phyloP scores from a whole-genome alignment of 2,888 invertebrate genomes.

The Mamestra brassicae region DNA sequence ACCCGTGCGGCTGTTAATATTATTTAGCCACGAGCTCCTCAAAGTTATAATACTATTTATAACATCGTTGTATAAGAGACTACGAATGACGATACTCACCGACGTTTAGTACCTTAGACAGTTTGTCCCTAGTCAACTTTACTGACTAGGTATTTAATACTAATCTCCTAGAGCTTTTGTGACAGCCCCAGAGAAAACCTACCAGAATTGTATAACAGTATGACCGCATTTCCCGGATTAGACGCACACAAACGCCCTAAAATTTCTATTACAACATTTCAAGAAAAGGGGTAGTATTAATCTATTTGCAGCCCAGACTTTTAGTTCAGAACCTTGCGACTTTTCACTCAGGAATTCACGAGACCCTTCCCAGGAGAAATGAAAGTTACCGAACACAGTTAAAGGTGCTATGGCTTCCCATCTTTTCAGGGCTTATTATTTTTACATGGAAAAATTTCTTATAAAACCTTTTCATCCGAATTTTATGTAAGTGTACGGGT shows the following conservation, averaged over 20 bases:
- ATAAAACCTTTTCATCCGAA: neutral
- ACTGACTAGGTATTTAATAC: neutral
- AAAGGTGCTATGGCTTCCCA: constrained; percentile 5
- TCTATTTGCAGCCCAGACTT: constrained; percentile 46
- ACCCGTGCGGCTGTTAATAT: too few species aligned
- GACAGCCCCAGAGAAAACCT: constrained; percentile 5
- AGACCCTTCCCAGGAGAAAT: constrained; percentile 13
- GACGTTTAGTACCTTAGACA: too few species aligned
- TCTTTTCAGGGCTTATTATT: constrained; percentile 48
- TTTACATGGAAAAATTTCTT: constrained; percentile 37
- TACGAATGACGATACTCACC: too few species aligned
- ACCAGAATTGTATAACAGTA: neutral
- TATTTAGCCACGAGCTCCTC: too few species aligned
- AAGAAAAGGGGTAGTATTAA: constrained; percentile 7
- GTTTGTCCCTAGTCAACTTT: too few species aligned
- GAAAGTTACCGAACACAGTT: constrained; percentile 13
- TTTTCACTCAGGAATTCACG: constrained; percentile 25
- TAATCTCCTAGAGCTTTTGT: neutral
- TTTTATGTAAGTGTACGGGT: constrained; percentile 48
- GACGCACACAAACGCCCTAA: constrained; percentile 15
- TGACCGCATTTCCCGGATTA: neutral
- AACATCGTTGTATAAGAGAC: too few species aligned
- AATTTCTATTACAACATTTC: constrained; percentile 14
- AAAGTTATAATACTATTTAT: too few species aligned
- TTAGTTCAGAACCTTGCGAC: constrained; percentile 1